phyloP scores from a whole-genome alignment of 2,113 vertebrate genomes.

The Semnornis frantzii region DNA sequence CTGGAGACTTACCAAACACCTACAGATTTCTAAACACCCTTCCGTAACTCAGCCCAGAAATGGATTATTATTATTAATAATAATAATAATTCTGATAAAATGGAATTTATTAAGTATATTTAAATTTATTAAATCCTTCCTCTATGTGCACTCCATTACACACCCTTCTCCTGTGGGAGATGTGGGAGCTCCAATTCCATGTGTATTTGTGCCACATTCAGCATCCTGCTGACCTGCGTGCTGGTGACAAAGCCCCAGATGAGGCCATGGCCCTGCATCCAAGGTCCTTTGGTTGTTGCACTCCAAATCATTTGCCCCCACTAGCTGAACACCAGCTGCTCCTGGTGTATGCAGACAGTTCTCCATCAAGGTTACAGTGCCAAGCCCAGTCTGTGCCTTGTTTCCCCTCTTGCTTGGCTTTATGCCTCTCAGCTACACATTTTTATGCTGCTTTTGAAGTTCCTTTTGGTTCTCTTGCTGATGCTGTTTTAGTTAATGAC shows the following conservation, averaged over 20 bases:
- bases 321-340: too few species aligned
- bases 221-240: background rate
- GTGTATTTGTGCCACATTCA: too few species aligned
- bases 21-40: background rate
- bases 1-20: background rate
- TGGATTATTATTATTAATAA: background rate
- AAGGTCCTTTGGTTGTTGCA: background rate
- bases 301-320: too few species aligned
- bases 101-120: too few species aligned
- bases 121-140: background rate
- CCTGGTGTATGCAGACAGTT: too few species aligned
- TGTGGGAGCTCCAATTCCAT: background rate
- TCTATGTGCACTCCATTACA: background rate
- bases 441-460: background rate
- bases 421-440: background rate
- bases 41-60: background rate
- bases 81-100: background rate
- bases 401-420: background rate
- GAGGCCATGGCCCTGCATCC: fast-evolving
- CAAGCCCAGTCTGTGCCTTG: background rate
- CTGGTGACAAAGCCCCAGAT: background rate
- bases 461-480: background rate
- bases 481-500: background rate
- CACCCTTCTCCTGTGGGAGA: background rate
- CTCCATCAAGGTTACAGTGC: background rate